Evolutionary conservation across 2,113 vertebrate genomes (phyloP), one percentile per base, ranked within the genome.

Genomic region (Oreochromis tanganicae): DNA sequence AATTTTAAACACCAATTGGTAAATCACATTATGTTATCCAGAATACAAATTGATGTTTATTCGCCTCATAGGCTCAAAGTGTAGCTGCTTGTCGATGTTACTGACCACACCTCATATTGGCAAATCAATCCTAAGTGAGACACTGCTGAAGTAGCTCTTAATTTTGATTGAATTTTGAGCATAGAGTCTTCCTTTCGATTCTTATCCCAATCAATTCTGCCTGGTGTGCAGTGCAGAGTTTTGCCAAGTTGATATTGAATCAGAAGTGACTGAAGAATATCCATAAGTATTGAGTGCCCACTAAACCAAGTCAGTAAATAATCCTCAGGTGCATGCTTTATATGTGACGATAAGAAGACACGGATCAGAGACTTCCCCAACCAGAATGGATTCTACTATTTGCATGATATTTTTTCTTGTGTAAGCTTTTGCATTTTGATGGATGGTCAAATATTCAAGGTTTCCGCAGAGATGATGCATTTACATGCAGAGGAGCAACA

Each of bases 231-330:
- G 88, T 59, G 55, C 55, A 85, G 87, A 90, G 80, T 87, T 93
- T 94, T 92, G 84, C 88, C 92, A 88, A 89, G 91, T 92, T 92
- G 89, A 93, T 94, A 96, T 90, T 88, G 86, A 95, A 95, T 95
- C 80, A 94, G 83, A 91, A 91, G 85, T 88, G 81, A 86, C 84
- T 81, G 84, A 88, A 71, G 84, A 95, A 92, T 87, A 90, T 91
- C 93, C 82, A 91, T 90, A 91, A 66, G 80, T 90, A 92, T 94
- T 54, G 66, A 95, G 85, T 89, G 92, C 41, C 81, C 89, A 46
- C 71, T 79, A 61, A 38, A 54, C 82, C 83, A 83, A 86, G 59
- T 89, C 84, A 36, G 81, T 90, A 83, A 94, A 92, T 88, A 90
- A 90, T 87, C 61, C 36, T 38, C 6, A 3, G 50, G 63, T 73